Evolutionary conservation across 2,797 vertebrate genomes (phyloP).

Genomic region (Chiroxiphia lanceolata): DNA sequence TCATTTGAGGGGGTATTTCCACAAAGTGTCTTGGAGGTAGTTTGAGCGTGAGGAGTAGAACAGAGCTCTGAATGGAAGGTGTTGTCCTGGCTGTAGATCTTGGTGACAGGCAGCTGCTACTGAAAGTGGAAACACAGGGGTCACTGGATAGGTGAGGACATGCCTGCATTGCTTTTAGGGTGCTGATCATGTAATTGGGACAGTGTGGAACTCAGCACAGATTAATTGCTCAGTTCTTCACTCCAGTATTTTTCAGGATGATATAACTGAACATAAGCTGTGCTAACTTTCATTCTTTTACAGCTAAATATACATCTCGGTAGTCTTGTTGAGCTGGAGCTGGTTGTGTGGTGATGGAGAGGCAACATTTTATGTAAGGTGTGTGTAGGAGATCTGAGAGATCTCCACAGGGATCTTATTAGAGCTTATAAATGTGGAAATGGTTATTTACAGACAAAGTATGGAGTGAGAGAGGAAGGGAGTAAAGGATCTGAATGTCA

Average conservation of each 20-base stretch:
- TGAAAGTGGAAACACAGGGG: neutral
- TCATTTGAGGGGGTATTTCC: neutral
- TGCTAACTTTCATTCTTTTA: slow-evolving; percentile 21
- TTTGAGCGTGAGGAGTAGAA: neutral
- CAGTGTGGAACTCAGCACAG: neutral
- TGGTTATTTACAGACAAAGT: neutral
- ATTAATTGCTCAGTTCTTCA: neutral
- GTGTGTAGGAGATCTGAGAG: slow-evolving; percentile 52
- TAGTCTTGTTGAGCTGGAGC: slow-evolving; percentile 12
- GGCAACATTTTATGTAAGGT: slow-evolving; percentile 34
- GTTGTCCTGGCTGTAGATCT: neutral
- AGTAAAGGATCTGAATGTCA: neutral
- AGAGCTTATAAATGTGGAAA: neutral
- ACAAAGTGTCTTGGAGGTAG: neutral
- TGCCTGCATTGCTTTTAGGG: neutral
- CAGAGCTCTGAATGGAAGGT: neutral
- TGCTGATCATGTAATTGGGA: neutral
- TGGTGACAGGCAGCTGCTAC: neutral
- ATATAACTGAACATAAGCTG: slow-evolving; percentile 16
- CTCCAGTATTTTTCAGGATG: slow-evolving; percentile 5
- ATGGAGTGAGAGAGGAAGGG: neutral
- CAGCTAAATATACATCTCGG: slow-evolving; percentile 50
- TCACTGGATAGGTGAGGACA: neutral
- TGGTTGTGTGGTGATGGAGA: slow-evolving; percentile 30
- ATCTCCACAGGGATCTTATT: slow-evolving; percentile 1